A percentile compares a stretch with the other conserved stretches of the same genome.
These are phyloP conservation scores for Ploceus nigricollis DNA, from an alignment of 2,113 vertebrate species.

Conservation along the genomic window DNA sequence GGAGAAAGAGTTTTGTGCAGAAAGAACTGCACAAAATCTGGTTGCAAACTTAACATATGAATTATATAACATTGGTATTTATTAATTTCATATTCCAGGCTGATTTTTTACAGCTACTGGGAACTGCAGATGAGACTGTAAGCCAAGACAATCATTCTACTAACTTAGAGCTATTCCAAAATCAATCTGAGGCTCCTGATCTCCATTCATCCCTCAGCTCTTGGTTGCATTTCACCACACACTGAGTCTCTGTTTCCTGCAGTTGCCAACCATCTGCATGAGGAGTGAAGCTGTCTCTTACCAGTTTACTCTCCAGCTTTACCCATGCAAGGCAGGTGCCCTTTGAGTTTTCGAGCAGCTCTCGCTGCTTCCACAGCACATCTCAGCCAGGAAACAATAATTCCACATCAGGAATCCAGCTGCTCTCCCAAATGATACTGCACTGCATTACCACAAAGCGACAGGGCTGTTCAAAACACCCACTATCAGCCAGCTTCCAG, in stretches of 20 bases:
- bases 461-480: constrained; percentile 26
- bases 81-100: neutral
- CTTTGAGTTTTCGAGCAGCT: neutral
- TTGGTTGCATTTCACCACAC: neutral
- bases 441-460: constrained; percentile 25
- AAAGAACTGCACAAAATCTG: neutral
- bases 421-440: constrained; percentile 7
- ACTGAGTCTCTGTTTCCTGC: neutral
- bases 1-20: neutral
- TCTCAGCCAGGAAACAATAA: neutral
- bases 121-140: neutral
- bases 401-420: constrained; percentile 40
- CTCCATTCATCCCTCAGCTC: neutral
- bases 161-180: neutral
- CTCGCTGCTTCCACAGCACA: neutral
- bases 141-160: neutral
- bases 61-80: neutral
- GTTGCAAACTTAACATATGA: neutral
- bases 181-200: neutral
- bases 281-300: neutral
- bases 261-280: neutral
- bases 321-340: neutral
- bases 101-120: neutral
- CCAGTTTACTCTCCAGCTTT: neutral
- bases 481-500: constrained; percentile 2